Percentiles rank a stretch among this genome's conserved stretches.
Conservation (phyloP, 2,113 vertebrate species). For the Tapirus terrestris region DNA sequence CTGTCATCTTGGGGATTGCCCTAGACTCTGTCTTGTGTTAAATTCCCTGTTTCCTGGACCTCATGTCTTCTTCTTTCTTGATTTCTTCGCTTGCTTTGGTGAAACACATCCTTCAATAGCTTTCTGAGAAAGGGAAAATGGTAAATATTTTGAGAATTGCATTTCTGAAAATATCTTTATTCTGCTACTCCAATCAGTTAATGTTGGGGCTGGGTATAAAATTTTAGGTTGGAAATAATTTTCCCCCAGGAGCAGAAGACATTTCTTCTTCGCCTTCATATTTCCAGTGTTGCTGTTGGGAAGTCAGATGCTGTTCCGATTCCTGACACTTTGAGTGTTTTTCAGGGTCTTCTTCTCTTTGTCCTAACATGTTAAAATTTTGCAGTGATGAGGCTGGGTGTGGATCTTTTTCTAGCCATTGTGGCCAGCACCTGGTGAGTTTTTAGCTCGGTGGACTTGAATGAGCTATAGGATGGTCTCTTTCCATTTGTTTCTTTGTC, state of each 20-base stretch:
- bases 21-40: neutral
- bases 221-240: neutral
- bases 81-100: neutral
- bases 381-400: neutral
- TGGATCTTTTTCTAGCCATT: neutral
- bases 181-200: neutral
- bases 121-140: neutral
- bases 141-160: neutral
- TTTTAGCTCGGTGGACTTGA: neutral
- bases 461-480: neutral
- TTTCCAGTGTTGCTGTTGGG: conserved; percentile 23
- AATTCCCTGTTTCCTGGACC: neutral
- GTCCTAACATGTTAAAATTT: neutral
- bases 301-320: neutral
- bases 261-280: neutral
- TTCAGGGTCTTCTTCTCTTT: neutral
- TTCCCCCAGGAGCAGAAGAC: neutral
- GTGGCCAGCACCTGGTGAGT: neutral
- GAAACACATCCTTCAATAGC: neutral
- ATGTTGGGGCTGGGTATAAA: neutral
- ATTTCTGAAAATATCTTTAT: neutral
- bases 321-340: neutral
- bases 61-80: neutral
- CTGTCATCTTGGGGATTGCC: neutral
- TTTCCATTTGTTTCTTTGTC: neutral